Evolutionary conservation across 2,888 invertebrate genomes (phyloP), one percentile per base, ranked within the genome.

Genomic region (Lissonota sp.): DNA sequence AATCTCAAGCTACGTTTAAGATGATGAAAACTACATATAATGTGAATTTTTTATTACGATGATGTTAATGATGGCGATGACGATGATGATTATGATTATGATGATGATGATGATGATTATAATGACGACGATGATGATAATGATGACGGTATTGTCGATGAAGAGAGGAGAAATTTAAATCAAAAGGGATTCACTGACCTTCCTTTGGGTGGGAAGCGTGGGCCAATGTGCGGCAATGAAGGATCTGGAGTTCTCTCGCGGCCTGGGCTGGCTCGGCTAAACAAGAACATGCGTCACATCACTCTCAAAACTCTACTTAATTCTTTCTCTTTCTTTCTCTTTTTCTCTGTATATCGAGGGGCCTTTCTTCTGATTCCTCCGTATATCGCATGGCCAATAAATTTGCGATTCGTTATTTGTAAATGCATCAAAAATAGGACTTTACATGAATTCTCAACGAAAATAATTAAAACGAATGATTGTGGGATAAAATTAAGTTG

Each of bases 251-350:
- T 96, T 92, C 94, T 93, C 93, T 97, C 97, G 87, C 96, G 95
- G 90, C 96, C 97, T 87, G 97, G 97, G 93, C 97, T 97, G 94
- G 96, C 94, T 93, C 97, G 97, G 95, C 97, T 97, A 95, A 93
- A 93, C 93, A 93, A 92, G 93, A 94, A 93, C 93, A 93, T 93
- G 93, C 92, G 91, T 91, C 90, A 90, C 89, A 88, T 91, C 90
- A 92, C 92, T 92, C 91, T 88, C 90, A 90, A 90, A 88, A 87
- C 88, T 88, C 90, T 90, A 91, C 88, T 88, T 69, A 85, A 88
- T 77, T 84, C 57, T 78, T 74, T 71, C 26, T 26, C 26, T 26
- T 53, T 58, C 42, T 64, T 60, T 46, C 49, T 14, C 40, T 69
- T 8, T 62, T 26, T 73, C 76, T 72, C 67, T 64, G 67, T 76